Percentiles rank a stretch among this genome's conserved stretches.
Conservation (phyloP, 2,888 invertebrate species). For the Drosophila cognata region DNA sequence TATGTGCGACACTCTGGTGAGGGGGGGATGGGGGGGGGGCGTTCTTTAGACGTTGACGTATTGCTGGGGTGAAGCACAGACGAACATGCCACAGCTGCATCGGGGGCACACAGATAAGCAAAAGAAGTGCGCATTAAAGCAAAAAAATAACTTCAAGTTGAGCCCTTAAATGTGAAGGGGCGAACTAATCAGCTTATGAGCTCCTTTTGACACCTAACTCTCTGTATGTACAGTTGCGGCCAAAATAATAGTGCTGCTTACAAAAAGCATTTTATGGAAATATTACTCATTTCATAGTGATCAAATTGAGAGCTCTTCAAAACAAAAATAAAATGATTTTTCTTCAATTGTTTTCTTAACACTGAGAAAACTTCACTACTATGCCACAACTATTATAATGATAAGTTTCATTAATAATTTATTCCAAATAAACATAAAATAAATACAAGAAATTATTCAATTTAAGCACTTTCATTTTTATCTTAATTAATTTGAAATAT, state of each 20-base stretch:
- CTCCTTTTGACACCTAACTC: background rate
- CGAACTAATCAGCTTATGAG: conserved; percentile 42
- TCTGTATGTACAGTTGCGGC: background rate
- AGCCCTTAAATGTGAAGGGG: conserved; percentile 1
- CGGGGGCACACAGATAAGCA: background rate
- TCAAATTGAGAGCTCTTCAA: background rate
- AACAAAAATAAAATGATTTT: too few relatives aligned
- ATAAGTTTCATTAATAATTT: too few relatives aligned
- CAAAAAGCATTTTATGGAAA: background rate
- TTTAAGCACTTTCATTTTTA: background rate
- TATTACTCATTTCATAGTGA: background rate
- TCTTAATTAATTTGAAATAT: background rate
- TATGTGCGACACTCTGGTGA: conserved; percentile 16
- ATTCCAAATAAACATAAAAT: too few relatives aligned
- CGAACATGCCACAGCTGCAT: conserved; percentile 8
- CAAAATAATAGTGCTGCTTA: background rate
- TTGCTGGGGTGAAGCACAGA: conserved; percentile 22
- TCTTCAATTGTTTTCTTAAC: background rate
- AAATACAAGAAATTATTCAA: background rate
- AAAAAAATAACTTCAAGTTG: conserved; percentile 19
- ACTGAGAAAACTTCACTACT: too few relatives aligned
- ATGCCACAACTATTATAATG: too few relatives aligned
- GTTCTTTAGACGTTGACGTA: conserved; percentile 9
- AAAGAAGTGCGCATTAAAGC: conserved; percentile 15
- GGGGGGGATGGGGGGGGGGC: background rate